Evolutionary conservation across 2,797 vertebrate genomes (phyloP).

Genomic region (Bradypus variegatus): DNA sequence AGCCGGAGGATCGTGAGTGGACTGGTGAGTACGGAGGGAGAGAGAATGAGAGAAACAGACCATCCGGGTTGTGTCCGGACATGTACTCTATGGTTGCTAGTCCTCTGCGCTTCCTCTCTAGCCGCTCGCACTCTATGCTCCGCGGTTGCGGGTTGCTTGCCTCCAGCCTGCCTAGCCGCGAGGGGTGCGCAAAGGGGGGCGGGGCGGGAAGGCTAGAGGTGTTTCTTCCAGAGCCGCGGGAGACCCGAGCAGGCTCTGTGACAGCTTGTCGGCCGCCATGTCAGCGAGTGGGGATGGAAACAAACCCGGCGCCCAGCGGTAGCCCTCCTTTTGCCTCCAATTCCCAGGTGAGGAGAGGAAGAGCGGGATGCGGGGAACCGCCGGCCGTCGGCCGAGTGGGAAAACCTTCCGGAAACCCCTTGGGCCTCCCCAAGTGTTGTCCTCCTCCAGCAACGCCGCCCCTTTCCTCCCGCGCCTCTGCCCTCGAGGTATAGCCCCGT

Average conservation of each 20-base stretch:
- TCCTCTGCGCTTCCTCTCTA: slow-evolving; percentile 56
- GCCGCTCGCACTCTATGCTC: slow-evolving; percentile 61
- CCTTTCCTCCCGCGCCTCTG: neutral
- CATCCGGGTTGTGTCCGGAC: neutral
- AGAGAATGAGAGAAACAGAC: neutral
- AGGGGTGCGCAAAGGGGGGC: slow-evolving; percentile 43
- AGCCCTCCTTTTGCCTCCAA: neutral
- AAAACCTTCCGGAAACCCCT: neutral
- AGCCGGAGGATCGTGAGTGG: neutral
- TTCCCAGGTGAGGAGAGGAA: slow-evolving; percentile 55
- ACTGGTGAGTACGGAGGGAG: neutral
- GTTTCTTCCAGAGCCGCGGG: slow-evolving; percentile 39
- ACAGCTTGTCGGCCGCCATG: slow-evolving; percentile 57
- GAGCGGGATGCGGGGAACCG: neutral
- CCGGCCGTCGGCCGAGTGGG: neutral
- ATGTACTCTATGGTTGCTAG: slow-evolving; percentile 58
- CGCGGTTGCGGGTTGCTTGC: neutral
- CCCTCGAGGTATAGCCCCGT: neutral
- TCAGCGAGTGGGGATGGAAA: slow-evolving; percentile 42
- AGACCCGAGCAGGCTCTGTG: slow-evolving; percentile 45
- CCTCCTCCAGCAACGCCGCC: neutral
- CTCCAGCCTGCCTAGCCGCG: neutral
- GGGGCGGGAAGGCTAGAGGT: neutral
- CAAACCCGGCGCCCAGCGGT: slow-evolving; percentile 11
- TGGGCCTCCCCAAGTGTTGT: neutral